Conservation (phyloP, 2,888 invertebrate genomes). For the Thera britannica region DNA sequence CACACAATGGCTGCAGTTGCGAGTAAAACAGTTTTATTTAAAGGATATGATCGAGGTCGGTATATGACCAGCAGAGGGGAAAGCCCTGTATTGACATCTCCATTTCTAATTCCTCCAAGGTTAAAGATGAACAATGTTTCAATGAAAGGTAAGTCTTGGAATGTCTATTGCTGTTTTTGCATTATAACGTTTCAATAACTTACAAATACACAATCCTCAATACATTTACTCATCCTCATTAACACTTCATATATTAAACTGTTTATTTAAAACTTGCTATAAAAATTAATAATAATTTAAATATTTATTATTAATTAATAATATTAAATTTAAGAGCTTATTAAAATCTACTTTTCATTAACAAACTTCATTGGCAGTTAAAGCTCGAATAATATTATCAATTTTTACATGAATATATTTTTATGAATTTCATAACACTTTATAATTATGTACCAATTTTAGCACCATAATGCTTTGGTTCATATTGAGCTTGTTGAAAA, state of each 20-base stretch:
- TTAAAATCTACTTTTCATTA: constrained; percentile 46
- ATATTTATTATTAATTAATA: constrained; percentile 43
- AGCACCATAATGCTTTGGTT: constrained; percentile 51
- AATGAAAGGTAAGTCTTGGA: constrained; percentile 46
- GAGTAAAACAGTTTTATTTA: no score
- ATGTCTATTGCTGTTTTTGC: constrained; percentile 61
- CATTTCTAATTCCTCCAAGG: no score
- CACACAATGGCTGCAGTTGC: no score
- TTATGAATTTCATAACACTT: constrained; percentile 21
- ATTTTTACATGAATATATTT: constrained; percentile 14
- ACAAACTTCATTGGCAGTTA: constrained; percentile 47
- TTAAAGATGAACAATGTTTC: neutral
- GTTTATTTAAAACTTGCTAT: constrained; percentile 42
- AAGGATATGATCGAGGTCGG: no score
- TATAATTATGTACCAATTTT: constrained; percentile 36
- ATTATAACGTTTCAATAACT: constrained; percentile 36
- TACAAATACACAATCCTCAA: constrained; percentile 29
- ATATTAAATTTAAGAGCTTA: constrained; percentile 47
- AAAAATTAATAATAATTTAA: constrained; percentile 46
- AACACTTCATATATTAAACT: constrained; percentile 43
- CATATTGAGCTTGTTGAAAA: constrained; percentile 22
- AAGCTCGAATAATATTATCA: constrained; percentile 34
- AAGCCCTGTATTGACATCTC: no score
- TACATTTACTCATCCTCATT: constrained; percentile 37
- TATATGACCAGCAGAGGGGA: no score